These are phyloP conservation scores for Elmis aenea DNA, from an alignment of 2,888 invertebrate genomes.

Conservation along the genomic window DNA sequence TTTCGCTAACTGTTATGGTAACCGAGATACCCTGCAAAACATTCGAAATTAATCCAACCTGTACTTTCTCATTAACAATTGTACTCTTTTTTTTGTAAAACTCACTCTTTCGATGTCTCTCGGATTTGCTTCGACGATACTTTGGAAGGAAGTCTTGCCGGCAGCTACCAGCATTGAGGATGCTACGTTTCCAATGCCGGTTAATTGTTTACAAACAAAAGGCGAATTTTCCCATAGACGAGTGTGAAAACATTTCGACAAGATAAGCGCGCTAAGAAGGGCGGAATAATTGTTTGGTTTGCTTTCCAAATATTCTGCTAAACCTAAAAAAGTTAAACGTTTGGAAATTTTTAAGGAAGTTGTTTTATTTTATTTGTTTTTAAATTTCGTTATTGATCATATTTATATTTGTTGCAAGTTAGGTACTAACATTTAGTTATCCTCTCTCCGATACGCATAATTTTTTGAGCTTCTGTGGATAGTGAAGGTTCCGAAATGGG, in stretches of 20 bases:
- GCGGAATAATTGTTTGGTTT: conserved; percentile 47
- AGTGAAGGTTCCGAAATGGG: conserved; percentile 63
- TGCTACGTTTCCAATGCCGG: conserved; percentile 64
- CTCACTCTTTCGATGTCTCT: conserved; percentile 66
- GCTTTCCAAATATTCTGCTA: conserved; percentile 54
- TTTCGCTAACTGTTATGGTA: too few species aligned
- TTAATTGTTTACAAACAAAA: conserved; percentile 64
- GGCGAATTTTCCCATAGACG: conserved; percentile 72
- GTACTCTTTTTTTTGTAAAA: conserved; percentile 1
- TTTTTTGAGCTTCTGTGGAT: conserved; percentile 63
- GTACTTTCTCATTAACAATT: too few species aligned
- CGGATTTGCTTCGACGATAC: conserved; percentile 62
- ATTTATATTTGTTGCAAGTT: not conserved
- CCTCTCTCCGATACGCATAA: conserved; percentile 63
- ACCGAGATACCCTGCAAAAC: too few species aligned
- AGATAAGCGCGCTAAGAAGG: conserved; percentile 55
- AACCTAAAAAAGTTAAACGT: conserved; percentile 48
- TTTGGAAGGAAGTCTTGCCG: conserved; percentile 62
- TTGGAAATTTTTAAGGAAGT: conserved; percentile 1
- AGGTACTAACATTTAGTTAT: conserved; percentile 61
- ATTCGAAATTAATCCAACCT: too few species aligned
- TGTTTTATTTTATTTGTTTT: not conserved
- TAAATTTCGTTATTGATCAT: conserved; percentile 1
- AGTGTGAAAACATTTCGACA: conserved; percentile 63
- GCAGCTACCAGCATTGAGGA: conserved; percentile 60